Evolutionary conservation across 2,888 invertebrate species (phyloP), one percentile per base, ranked within the genome.

Genomic region (Oscheius myriophilus): DNA sequence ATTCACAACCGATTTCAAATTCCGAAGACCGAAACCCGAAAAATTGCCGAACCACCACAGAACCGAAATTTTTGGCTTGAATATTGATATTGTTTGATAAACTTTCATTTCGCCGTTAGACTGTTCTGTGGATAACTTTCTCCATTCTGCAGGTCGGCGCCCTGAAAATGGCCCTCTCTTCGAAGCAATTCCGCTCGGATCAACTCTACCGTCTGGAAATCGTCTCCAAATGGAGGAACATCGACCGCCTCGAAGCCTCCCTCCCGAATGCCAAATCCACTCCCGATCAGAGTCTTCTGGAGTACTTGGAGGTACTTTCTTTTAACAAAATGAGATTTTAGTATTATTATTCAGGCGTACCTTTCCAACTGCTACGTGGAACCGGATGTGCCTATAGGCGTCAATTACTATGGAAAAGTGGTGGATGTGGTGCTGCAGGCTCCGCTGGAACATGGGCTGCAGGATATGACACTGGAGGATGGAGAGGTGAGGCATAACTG

Each of bases 381-480:
- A 41, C 69, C 72, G 23, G 67, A 55, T 3, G 14, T 68, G 1
- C 46, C 69, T 3, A 43, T 79, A 14, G 16, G 45, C 2, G 7
- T 80, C 21, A 67, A 55, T 9, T 81, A 79, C 67, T 69, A 76
- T 4, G 81, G 78, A 33, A 59, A 69, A 41, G 3, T 33, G 1
- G 21, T 78, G 1, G 57, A 42, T 58, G 70, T 78, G 2, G 70
- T 58, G 12, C 62, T 78, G 16, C 54, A 67, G 23, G 59, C 69
- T 39, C 67, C 72, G 6, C 26, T 76, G 12, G 71, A 72, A 7
- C 41, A 39, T n/a, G 68, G 49, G 16, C 54, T 78, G 16, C 65
- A 69, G 23, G 43, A 65, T 23, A 23, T 76, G 46, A 49, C 58
- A 9, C 43, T 75, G 6, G 65, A 65, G 14, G 39, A 52, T 16